Evolutionary conservation across 2,888 invertebrate genomes (phyloP), one percentile per base, ranked within the genome.

Genomic region (Galerucella pusilla): DNA sequence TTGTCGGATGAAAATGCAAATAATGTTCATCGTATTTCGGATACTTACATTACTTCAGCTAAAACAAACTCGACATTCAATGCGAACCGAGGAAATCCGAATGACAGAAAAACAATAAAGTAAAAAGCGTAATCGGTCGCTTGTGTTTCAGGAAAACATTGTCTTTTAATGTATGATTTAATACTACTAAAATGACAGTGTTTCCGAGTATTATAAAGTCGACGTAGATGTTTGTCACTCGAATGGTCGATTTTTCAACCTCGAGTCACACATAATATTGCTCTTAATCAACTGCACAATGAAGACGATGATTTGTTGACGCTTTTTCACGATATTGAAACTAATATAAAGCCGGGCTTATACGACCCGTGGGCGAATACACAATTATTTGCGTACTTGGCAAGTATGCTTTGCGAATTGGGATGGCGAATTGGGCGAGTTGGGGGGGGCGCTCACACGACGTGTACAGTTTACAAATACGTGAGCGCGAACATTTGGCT

Each of bases 71-170:
- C 20, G 16, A 16, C 57, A 57, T 57, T 57, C 16, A 57, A 57
- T 57, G 57, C 20, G 20, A 20, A 16, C n/a, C 10, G 20, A n/a
- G 54, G 10, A 57, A 57, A 57, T 20, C 16, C 16, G 20, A 57
- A 57, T 20, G 57, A n/a, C 57, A 57, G 57, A 57, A 9, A 57
- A 57, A 57, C 57, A 57, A 57, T 57, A 57, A 57, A 57, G 57
- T 57, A 2, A 57, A 16, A 57, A 57, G 9, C 57, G 20, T 57
- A 10, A 7, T 57, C 20, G 16, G 57, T 20, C 16, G 20, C 57
- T 57, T 57, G 57, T 57, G 20, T 57, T 57, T 57, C 20, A 20
- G 20, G 57, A 57, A 16, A 57, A 20, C 57, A 57, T 57, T 16
- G 57, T 57, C 10, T 57, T 16, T 3, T 9, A 2, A 57, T 20